Evolutionary conservation across 2,113 vertebrate species (phyloP).

Genomic region (Parus major): DNA sequence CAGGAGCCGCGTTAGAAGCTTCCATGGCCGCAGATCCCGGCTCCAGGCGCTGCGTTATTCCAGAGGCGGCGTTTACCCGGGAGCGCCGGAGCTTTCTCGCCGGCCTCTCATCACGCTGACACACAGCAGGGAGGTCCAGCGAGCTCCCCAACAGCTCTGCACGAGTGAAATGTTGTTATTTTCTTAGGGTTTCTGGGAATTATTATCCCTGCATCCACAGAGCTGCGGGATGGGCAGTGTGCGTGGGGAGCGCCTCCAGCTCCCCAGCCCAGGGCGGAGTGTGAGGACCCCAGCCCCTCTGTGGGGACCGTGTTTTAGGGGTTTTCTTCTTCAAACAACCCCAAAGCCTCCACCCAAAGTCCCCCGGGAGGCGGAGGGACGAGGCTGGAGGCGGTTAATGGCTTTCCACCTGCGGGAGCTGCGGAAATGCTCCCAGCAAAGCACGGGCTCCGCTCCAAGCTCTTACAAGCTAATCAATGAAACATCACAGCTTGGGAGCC

Average conservation of each 20-base stretch:
- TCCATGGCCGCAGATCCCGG: background rate
- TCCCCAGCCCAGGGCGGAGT: accelerated
- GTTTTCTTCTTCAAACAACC: background rate
- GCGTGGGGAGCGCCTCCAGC: accelerated
- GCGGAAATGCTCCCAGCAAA: background rate
- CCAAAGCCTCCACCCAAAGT: background rate
- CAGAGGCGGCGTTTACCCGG: background rate
- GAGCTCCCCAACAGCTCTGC: background rate
- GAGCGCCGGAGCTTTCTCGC: background rate
- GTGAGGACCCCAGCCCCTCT: accelerated
- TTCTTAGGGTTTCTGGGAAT: background rate
- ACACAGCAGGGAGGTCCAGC: background rate
- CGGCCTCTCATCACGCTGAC: slow-evolving; percentile 7
- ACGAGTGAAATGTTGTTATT: background rate
- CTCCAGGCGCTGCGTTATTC: background rate
- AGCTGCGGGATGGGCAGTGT: background rate
- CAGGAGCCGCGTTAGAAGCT: accelerated
- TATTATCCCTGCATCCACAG: accelerated
- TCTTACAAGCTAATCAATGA: slow-evolving; percentile 49
- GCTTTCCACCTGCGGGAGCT: background rate
- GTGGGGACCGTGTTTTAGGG: accelerated
- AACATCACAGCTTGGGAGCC: slow-evolving; percentile 26
- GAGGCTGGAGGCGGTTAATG: background rate
- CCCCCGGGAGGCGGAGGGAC: background rate
- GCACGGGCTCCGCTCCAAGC: slow-evolving; percentile 19